phyloP scores from a whole-genome alignment of 92 coral and sea anemone genomes.

The Virgularia gustaviana region DNA sequence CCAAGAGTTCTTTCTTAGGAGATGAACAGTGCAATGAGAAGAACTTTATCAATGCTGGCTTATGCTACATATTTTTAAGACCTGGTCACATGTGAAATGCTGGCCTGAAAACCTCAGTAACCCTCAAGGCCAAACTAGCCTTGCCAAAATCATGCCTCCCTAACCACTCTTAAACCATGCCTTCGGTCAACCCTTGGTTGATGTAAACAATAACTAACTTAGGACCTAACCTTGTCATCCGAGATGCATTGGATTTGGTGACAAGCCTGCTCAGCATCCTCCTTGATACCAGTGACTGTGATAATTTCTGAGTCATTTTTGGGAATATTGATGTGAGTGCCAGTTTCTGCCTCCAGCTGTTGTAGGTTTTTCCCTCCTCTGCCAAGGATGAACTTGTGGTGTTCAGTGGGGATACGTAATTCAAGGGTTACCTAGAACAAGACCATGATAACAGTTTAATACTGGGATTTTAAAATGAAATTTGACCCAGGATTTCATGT shows the following conservation, averaged over 20 bases:
- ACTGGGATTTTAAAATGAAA: too few species aligned
- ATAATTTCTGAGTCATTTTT: constrained; percentile 84
- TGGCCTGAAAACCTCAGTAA: too few species aligned
- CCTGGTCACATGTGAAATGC: too few species aligned
- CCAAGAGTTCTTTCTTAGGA: too few species aligned
- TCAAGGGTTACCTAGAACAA: constrained; percentile 68
- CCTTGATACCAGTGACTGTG: constrained; percentile 85
- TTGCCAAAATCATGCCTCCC: too few species aligned
- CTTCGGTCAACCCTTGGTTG: too few species aligned
- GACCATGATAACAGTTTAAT: neutral
- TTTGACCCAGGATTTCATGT: constrained; percentile 1
- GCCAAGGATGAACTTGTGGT: constrained; percentile 92
- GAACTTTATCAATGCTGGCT: too few species aligned
- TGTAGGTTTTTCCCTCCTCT: constrained; percentile 90
- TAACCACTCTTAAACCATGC: too few species aligned
- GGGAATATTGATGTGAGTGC: constrained; percentile 91
- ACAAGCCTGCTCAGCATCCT: constrained; percentile 89
- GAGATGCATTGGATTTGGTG: constrained; percentile 90
- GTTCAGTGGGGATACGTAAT: constrained; percentile 80
- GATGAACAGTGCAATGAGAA: too few species aligned
- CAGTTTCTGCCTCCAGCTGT: constrained; percentile 79
- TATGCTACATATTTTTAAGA: too few species aligned
- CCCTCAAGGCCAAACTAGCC: too few species aligned
- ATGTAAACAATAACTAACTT: neutral
- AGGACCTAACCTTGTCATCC: constrained; percentile 71